Evolutionary conservation across 2,113 vertebrate genomes (phyloP), one percentile per base, ranked within the genome.

Genomic region (Phaethon lepturus): DNA sequence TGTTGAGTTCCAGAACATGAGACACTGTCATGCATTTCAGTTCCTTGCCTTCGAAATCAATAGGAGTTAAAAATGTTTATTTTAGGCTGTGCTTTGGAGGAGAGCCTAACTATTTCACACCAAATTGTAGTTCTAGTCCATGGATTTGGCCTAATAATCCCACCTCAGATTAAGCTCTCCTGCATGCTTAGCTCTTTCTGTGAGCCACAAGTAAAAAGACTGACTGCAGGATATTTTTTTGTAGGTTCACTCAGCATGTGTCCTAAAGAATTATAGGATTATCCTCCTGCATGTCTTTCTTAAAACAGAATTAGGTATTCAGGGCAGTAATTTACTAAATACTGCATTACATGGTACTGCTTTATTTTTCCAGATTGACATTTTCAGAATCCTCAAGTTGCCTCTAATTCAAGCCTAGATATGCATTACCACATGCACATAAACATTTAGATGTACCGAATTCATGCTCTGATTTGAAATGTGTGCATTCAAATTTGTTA

Each of bases 201-300:
- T 79, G 84, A 96, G 74, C 67, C 67, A 69, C 31, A 10, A n/a
- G 67, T 86, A 94, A 95, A 89, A 69, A 87, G 79, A 26, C 33
- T 45, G 84, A 69, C 68, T 67, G 17, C 3, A 49, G 59, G 72
- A 8, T 94, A 33, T 80, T 90, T 94, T 91, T 90, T 73, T 78
- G 28, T 28, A 67, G 53, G 45, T 92, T 95, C 67, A 40, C 89
- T 80, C 94, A 77, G 91, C 75, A 13, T 74, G 89, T 67, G 81
- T 93, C 84, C 69, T 94, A 44, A 90, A 73, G 89, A 97, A 96
- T 97, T 97, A 92, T 0, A 86, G 77, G 89, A 94, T 97, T 96
- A 96, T 93, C 78, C 87, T 88, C 78, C 84, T n/a, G 91, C 69
- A 25, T 87, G 87, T 94, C 86, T 95, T 47, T 90, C 93, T 93